Percentiles rank a stretch among this genome's conserved stretches.
Evolutionary conservation across 2,888 invertebrate species (phyloP).

Genomic region (Linhomoeus sp.): DNA sequence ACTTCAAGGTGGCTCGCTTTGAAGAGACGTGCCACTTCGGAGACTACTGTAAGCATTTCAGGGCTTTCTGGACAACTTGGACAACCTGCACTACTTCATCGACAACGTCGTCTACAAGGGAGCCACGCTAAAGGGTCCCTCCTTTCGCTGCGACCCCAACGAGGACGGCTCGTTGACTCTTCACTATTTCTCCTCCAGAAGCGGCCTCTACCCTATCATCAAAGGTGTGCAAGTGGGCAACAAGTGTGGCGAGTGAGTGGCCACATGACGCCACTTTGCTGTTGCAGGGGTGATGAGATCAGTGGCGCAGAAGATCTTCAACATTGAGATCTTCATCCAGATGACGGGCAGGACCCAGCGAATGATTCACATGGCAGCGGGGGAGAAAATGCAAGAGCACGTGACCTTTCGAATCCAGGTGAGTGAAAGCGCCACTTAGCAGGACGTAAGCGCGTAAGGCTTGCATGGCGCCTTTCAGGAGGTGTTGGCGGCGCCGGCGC

Average conservation of each 20-base stretch:
- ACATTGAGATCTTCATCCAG: conserved; percentile 70
- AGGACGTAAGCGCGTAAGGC: no score
- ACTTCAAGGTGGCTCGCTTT: conserved; percentile 13
- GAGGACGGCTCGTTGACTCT: conserved; percentile 70
- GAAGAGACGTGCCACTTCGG: background rate
- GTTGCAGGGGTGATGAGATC: conserved; percentile 88
- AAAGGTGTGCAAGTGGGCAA: no score
- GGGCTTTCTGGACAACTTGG: conserved; percentile 85
- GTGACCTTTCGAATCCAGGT: conserved; percentile 18
- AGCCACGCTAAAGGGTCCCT: conserved; percentile 38
- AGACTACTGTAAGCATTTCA: conserved; percentile 1
- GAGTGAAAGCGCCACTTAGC: no score
- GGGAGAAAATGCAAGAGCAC: conserved; percentile 17
- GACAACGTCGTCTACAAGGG: background rate
- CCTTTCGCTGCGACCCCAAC: conserved; percentile 71
- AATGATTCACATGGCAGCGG: conserved; percentile 50
- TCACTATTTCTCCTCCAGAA: no score
- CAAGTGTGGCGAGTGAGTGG: no score
- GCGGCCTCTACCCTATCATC: no score
- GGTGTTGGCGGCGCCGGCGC: no score
- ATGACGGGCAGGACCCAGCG: conserved; percentile 59
- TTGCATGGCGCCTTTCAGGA: no score
- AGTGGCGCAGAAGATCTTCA: conserved; percentile 74
- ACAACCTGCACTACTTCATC: conserved; percentile 53
- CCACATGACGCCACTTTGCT: no score